These are phyloP conservation scores for Paraescarpia echinospica DNA, from an alignment of 1,140 invertebrate genomes.

Conservation along the genomic window DNA sequence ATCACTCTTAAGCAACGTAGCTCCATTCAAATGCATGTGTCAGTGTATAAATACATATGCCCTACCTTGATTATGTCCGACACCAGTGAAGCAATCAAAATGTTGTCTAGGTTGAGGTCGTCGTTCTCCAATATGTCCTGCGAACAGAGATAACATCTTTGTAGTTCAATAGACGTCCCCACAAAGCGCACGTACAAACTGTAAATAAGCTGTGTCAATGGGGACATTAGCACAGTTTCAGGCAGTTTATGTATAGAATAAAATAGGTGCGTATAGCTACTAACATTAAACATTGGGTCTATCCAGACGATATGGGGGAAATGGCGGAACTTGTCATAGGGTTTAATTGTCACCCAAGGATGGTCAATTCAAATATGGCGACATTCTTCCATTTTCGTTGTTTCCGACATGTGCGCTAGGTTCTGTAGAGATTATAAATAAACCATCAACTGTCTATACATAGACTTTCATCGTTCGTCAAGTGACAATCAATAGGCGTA, in stretches of 20 bases:
- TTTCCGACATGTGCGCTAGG: background rate
- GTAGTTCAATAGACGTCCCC: background rate
- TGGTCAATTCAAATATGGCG: background rate
- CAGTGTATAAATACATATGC: background rate
- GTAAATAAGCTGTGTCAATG: background rate
- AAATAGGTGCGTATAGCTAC: background rate
- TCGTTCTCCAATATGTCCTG: conserved; percentile 32
- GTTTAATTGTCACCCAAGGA: background rate
- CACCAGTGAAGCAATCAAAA: conserved; percentile 41
- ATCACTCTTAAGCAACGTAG: too few relatives aligned
- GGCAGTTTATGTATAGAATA: background rate
- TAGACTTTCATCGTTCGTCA: background rate
- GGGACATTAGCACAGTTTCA: background rate
- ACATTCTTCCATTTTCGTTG: background rate
- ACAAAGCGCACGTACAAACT: background rate
- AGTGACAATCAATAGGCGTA: background rate
- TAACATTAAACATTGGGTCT: background rate
- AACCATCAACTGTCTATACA: background rate
- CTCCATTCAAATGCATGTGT: too few relatives aligned
- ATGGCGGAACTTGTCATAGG: background rate
- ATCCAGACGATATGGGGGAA: background rate
- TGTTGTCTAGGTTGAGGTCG: conserved; percentile 28
- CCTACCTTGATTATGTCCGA: conserved; percentile 46
- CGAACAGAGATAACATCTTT: background rate
- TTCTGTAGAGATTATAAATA: conserved; percentile 7